Base-by-base conservation (phyloP, 2,888 invertebrate species). In the Serrognathus titanus region DNA sequence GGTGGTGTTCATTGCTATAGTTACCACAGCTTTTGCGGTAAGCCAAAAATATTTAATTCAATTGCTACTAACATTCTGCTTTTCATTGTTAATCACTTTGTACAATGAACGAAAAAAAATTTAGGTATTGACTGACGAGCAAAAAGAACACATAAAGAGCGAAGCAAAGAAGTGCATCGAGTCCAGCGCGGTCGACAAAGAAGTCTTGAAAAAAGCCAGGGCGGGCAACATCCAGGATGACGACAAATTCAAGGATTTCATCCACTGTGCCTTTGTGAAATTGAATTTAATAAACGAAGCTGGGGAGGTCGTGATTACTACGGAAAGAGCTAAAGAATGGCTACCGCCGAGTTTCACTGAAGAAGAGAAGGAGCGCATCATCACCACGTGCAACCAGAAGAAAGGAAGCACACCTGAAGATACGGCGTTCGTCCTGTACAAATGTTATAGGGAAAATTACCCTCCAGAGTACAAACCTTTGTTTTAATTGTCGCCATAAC, bases 191-290 rank as follows among this genome's bases (percentile, higher is more conserved):
- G 75, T 72, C 1, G 71, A 68, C n/a, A 67, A 71, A 63, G 59
- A 66, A 3, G 38, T 69, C 10, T 55, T 69, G 4, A 47, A 49
- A 4, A 69, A 70, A 56, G 13, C 54, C 6, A 37, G 40, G 35
- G 35, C 78, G 50, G 81, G 81, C 0, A 77, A 79, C 41, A 81
- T 80, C 61, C 69, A 70, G 0, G 78, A 81, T 0, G 80, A 81
- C 48, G 77, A 77, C 4, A 69, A 62, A 0, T 60, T 81, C 0
- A 81, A 81, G 62, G 78, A 79, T 45, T 81, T 80, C 60, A 70
- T 75, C 0, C 68, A 79, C 0, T 83, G 82, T 65, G 75, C 81
- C 69, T 79, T 80, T 68, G 69, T 78, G 53, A 81, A 79, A 57
- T 67, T 78, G 0, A 79, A 77, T 1, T 77, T 79, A 46, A 62